Base-by-base conservation (phyloP, 2,888 invertebrate genomes). In the Pollenia labialis region DNA sequence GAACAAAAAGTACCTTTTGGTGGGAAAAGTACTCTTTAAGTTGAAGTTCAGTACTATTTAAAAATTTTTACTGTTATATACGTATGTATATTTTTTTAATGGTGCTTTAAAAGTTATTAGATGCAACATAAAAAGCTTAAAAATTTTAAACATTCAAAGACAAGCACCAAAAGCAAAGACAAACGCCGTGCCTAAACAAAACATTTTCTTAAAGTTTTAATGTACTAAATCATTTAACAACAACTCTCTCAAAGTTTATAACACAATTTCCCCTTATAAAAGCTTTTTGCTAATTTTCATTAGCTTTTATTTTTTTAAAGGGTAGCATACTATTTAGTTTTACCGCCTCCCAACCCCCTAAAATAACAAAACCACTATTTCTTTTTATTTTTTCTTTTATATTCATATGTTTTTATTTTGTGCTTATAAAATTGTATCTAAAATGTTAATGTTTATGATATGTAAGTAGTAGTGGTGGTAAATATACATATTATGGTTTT, bases 241-340 rank as follows among this genome's bases (percentile, higher is more conserved):
- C 0, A 10, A 2, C 10, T 23, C 72, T 71, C 50, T 48, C 4
- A 72, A 60, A 85, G 79, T 54, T 76, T 68, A 64, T 48, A 40
- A 0, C 46, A 40, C 1, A 46, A 62, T 68, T 85, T 80, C 84
- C 74, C 84, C 84, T 83, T 68, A 48, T 14, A 56, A 79, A 1
- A 48, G n/a, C 48, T 58, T 74, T 62, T 16, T 11, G 18, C 4
- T 44, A 16, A 16, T 56, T 62, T 46, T 48, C 40, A 42, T 2
- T 46, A 62, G 58, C 58, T 48, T 16, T 60, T 48, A 1, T 32
- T 48, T n/a, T 16, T 32, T 52, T 18, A 52, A 81, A 50, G 64
- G 16, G 68, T 50, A 48, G 32, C n/a, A 2, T 14, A 32, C 32
- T 32, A 75, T 44, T 42, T 66, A 44, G 7, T 68, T 44, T 14